phyloP scores from a whole-genome alignment of 2,113 vertebrate genomes.

The Phyllostomus hastatus region DNA sequence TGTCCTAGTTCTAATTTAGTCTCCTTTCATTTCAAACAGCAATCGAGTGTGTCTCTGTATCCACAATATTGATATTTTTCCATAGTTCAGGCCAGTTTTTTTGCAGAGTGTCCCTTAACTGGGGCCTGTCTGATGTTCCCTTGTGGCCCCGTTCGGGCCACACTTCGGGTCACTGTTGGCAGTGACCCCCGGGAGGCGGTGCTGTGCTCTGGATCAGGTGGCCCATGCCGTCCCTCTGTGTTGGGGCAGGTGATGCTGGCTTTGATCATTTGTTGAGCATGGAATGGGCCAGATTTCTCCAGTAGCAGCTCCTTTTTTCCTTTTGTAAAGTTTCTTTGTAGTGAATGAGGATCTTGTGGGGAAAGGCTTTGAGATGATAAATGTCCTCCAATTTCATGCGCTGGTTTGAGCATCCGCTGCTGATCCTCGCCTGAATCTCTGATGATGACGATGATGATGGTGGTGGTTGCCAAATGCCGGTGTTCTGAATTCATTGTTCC shows the following conservation, averaged over 20 bases:
- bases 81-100: not conserved
- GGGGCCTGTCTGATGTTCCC: not conserved
- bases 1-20: not conserved
- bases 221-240: too few species aligned
- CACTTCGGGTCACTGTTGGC: not conserved
- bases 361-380: not conserved
- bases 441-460: not conserved
- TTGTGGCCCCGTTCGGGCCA: fast-evolving
- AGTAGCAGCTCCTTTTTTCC: not conserved
- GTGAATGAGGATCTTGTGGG: not conserved
- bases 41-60: not conserved
- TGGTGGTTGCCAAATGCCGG: not conserved
- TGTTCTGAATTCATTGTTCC: not conserved
- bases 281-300: not conserved
- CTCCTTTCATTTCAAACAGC: not conserved
- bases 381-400: not conserved
- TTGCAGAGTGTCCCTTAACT: too few species aligned
- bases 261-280: not conserved
- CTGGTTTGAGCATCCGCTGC: not conserved
- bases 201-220: not conserved
- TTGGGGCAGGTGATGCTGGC: not conserved
- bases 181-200: fast-evolving
- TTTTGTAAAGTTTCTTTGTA: not conserved
- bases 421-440: not conserved
- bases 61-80: not conserved